phyloP scores from a whole-genome alignment of 2,797 vertebrate species.

The Poecilia wingei region DNA sequence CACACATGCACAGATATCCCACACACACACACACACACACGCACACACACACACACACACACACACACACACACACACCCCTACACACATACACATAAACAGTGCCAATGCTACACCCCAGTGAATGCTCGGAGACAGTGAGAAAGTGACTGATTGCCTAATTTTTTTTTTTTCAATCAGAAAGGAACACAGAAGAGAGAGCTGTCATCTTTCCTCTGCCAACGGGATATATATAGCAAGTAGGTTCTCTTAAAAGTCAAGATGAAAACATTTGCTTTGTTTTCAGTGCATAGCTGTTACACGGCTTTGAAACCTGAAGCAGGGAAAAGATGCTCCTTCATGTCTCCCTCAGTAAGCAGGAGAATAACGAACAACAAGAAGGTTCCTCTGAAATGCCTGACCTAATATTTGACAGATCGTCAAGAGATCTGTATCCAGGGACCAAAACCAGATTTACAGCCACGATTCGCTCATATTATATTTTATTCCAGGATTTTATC shows the following conservation, averaged over 20 bases:
- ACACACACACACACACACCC: too few species aligned
- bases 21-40: slow-evolving; percentile 4
- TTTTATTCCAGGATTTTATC: slow-evolving; percentile 43
- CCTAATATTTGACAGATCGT: slow-evolving; percentile 76
- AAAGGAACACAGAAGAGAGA: slow-evolving; percentile 47
- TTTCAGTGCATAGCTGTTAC: slow-evolving; percentile 63
- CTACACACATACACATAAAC: background rate
- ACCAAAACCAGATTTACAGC: slow-evolving; percentile 45
- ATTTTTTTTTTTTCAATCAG: slow-evolving; percentile 53
- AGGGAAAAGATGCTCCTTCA: slow-evolving; percentile 61
- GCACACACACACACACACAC: too few species aligned
- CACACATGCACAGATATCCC: slow-evolving; percentile 1
- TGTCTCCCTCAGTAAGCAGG: slow-evolving; percentile 58
- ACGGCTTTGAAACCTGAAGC: slow-evolving; percentile 69
- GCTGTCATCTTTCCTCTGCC: slow-evolving; percentile 70
- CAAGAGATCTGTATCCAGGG: slow-evolving; percentile 58
- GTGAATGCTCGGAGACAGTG: slow-evolving; percentile 30
- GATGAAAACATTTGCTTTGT: slow-evolving; percentile 80
- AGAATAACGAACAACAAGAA: slow-evolving; percentile 61
- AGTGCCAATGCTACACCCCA: slow-evolving; percentile 17
- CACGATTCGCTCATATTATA: slow-evolving; percentile 45
- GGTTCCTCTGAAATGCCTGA: slow-evolving; percentile 62
- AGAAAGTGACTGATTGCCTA: slow-evolving; percentile 64
- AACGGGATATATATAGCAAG: slow-evolving; percentile 78
- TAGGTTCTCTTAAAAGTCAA: slow-evolving; percentile 77